Conservation (phyloP, 2,888 invertebrate genomes). For the Drosophila anomalipes region DNA sequence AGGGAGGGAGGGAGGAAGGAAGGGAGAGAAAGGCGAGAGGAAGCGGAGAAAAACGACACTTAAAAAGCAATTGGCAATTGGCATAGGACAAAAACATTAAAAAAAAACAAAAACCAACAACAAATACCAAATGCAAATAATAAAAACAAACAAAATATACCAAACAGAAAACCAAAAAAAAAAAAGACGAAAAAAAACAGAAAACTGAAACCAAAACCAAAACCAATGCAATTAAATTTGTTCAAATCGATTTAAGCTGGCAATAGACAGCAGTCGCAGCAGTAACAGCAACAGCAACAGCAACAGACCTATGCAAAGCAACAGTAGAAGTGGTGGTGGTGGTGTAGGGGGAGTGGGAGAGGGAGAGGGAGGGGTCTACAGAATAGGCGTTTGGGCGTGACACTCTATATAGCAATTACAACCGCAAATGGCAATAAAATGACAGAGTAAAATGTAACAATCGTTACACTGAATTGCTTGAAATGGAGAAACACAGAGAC, state of each 20-base stretch:
- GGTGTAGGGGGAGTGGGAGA: neutral
- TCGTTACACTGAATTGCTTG: constrained; percentile 41
- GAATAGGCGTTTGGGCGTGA: constrained; percentile 50
- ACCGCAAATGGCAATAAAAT: constrained; percentile 80
- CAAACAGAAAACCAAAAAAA: constrained; percentile 25
- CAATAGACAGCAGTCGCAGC: constrained; percentile 59
- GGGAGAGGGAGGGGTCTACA: neutral
- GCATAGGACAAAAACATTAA: constrained; percentile 41
- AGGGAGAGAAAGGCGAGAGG: neutral
- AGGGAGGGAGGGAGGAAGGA: neutral
- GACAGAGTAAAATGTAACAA: constrained; percentile 70
- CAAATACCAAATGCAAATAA: constrained; percentile 26
- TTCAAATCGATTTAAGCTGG: constrained; percentile 78
- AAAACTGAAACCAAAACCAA: constrained; percentile 62
- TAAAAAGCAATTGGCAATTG: constrained; percentile 77
- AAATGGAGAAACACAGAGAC: constrained; percentile 20
- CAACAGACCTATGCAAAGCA: constrained; percentile 33
- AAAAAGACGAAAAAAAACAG: constrained; percentile 15
- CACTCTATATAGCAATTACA: constrained; percentile 71
- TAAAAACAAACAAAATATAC: constrained; percentile 13
- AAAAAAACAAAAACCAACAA: constrained; percentile 9
- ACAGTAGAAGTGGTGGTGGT: neutral
- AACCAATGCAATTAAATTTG: constrained; percentile 80
- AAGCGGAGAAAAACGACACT: constrained; percentile 51
- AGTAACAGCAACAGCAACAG: constrained; percentile 6